Evolutionary conservation across 2,113 vertebrate species (phyloP), one percentile per base, ranked within the genome.

Genomic region (Octodon degus): DNA sequence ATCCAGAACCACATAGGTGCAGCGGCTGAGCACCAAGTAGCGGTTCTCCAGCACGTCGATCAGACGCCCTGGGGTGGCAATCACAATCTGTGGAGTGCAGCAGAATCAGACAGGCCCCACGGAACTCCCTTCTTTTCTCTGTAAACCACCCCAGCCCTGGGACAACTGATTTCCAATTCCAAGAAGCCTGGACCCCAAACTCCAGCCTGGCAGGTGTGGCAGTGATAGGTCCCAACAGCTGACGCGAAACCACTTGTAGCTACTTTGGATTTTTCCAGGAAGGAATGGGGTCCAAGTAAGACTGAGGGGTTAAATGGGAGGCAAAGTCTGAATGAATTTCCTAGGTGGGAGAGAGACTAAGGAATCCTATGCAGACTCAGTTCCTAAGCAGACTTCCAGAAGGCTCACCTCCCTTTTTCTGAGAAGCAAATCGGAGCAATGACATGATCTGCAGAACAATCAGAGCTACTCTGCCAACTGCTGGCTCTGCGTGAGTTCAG

Each of bases 1-100:
- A 1, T 99, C 99, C 88, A 99, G 98, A 94, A 99, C 99, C 97
- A 99, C 99, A 11, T 99, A 99, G 5, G 99, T 99, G 96, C 99
- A 99, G 96, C 99, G 99, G 98, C 99, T 99, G 96, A 99, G 97
- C 82, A 99, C 99, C 96, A 99, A 97, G 98, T 99, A 99, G 1
- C 99, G 99, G 97, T 99, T 99, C 98, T 99, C 99, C 97, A 99
- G 97, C 88, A 99, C 99, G 0, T 99, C 99, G 0, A 99, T 99
- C 94, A 99, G 98, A 98, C 99, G 99, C 0, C 99, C 99, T 0
- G 99, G 99, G 0, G 99, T 99, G 92, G 99, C 99, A 0, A 99
- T 99, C 81, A 99, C 99, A 1, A 99, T 99, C 99, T 99, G 95
- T 50, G 60, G 43, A 50, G 12, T 8, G 65, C 2, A 22, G n/a